Base-by-base conservation (phyloP, 1,140 invertebrate species). In the Trialeurodes vaporariorum region DNA sequence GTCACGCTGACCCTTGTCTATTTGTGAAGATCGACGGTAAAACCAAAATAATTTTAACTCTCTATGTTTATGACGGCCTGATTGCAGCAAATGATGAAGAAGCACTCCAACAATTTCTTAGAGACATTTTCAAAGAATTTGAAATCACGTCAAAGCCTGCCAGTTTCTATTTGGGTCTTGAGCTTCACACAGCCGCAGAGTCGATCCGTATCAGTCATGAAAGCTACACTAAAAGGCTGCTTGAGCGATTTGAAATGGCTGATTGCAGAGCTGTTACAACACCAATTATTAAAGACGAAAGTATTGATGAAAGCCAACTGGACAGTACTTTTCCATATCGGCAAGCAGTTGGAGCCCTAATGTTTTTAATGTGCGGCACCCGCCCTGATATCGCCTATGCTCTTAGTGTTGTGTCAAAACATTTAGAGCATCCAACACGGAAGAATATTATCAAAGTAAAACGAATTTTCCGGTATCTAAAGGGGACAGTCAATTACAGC, bases 341-440 rank as follows among this genome's bases (percentile, higher is more conserved):
- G 70, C 69, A 79, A 75, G 73, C 71, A 23, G 73, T 80, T 59
- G 77, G 78, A 65, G 69, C 76, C n/a, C 60, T 80, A 5, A 75
- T 78, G 71, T 78, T 74, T 61, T 59, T 77, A 26, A 76, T 79
- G 75, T 68, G 75, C 24, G 73, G 74, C 2, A 78, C 78, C 17
- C 75, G 79, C 72, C 77, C 79, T 23, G 73, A 74, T 64, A 70
- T 73, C 22, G 67, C 65, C 59, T 72, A 69, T 68, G 68, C 72
- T 23, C 70, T 70, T 27, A 70, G 67, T 68, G 66, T 69, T 23
- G 59, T 69, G 34, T 70, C 70, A 61, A 67, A 67, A 67, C 70
- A 70, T 25, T 71, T 77, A 12, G 76, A 79, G 71, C 77, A 77
- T 67, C 74, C 77, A 67, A 72, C 71, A 61, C 58, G 22, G 40